Conservation (phyloP, 2,888 invertebrate genomes). For the Sphaerophoria rueppellii region DNA sequence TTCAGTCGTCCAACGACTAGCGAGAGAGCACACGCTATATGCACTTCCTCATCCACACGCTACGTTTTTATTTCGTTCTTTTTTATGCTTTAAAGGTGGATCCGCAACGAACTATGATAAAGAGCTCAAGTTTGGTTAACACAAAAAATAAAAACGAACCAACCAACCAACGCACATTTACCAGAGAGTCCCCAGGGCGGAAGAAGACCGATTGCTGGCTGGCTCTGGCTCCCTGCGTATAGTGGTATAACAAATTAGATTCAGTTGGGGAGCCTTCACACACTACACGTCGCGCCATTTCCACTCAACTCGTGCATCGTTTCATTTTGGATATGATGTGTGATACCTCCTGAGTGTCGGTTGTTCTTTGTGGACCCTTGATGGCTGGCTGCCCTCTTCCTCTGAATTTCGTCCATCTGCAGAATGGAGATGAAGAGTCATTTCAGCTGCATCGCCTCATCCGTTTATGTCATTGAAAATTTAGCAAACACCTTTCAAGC, state of each 20-base stretch:
- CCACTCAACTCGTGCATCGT: slow-evolving; percentile 15
- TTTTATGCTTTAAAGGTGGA: slow-evolving; percentile 7
- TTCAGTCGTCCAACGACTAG: slow-evolving; percentile 58
- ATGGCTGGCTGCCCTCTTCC: slow-evolving; percentile 12
- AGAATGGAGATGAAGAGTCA: neutral
- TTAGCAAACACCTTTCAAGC: slow-evolving; percentile 34
- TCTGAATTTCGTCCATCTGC: slow-evolving; percentile 36
- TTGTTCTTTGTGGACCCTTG: slow-evolving; percentile 5
- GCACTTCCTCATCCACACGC: slow-evolving; percentile 45
- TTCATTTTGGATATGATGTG: slow-evolving; percentile 49
- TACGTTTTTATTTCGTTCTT: neutral
- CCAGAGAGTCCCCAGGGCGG: slow-evolving; percentile 31
- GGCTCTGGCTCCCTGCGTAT: slow-evolving; percentile 36
- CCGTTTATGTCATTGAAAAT: slow-evolving; percentile 21
- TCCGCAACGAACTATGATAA: neutral
- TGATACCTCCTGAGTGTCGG: slow-evolving; percentile 38
- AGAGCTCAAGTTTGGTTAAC: neutral
- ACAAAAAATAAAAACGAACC: neutral
- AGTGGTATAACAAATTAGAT: slow-evolving; percentile 67
- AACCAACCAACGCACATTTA: slow-evolving; percentile 5
- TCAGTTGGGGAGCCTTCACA: neutral
- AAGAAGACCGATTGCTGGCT: slow-evolving; percentile 30
- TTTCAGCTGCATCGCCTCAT: slow-evolving; percentile 26
- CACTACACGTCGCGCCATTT: too few relatives aligned
- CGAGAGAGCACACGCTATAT: neutral